These are phyloP conservation scores for Cataglyphis altisquamis DNA, from an alignment of 2,888 invertebrate genomes.

Conservation along the genomic window DNA sequence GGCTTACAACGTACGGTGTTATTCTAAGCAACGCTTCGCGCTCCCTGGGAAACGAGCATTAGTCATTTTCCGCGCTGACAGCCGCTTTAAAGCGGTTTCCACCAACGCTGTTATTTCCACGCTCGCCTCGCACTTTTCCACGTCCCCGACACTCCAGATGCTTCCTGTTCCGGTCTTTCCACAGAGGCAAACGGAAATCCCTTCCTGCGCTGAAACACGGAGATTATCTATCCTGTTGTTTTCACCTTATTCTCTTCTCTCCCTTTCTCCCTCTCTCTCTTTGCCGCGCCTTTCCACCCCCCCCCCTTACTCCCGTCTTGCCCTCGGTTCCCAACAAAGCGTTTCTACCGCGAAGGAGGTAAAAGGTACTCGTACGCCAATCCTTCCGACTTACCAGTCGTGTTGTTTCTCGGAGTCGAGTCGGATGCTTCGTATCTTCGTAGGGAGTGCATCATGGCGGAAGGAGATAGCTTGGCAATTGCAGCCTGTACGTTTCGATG, in stretches of 20 bases:
- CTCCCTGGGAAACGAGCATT: slow-evolving; percentile 72
- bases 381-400: slow-evolving; percentile 43
- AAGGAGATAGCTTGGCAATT: slow-evolving; percentile 40
- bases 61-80: slow-evolving; percentile 81
- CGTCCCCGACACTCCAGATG: slow-evolving; percentile 49
- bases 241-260: slow-evolving; percentile 44
- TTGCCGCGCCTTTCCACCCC: no score
- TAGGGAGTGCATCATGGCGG: slow-evolving; percentile 41
- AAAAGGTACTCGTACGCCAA: slow-evolving; percentile 52
- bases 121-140: slow-evolving; percentile 59
- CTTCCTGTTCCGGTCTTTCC: slow-evolving; percentile 65
- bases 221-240: slow-evolving; percentile 57
- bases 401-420: slow-evolving; percentile 50
- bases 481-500: slow-evolving; percentile 21
- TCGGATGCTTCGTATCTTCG: slow-evolving; percentile 25
- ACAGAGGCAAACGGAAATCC: slow-evolving; percentile 48
- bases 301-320: neutral
- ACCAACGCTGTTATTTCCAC: slow-evolving; percentile 73
- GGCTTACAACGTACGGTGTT: slow-evolving; percentile 69
- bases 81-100: slow-evolving; percentile 75
- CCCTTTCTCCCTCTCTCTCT: neutral
- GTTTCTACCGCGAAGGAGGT: slow-evolving; percentile 39
- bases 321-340: slow-evolving; percentile 7
- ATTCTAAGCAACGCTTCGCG: slow-evolving; percentile 72
- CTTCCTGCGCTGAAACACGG: slow-evolving; percentile 50